Evolutionary conservation across 2,888 invertebrate genomes (phyloP).

Genomic region (Smittia sp.): DNA sequence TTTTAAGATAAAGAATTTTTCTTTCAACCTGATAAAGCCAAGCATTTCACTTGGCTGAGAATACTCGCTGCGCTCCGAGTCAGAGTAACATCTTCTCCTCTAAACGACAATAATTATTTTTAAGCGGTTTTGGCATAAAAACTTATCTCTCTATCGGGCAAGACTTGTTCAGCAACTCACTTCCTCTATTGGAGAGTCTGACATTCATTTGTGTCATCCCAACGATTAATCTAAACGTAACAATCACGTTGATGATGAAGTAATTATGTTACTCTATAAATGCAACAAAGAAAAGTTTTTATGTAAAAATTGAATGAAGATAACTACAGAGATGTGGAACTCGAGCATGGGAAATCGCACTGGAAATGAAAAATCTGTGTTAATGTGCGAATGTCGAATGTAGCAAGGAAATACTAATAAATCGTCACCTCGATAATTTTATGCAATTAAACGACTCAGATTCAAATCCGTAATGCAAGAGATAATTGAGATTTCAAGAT

Average conservation of each 20-base stretch:
- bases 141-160: not conserved
- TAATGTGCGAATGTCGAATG: not conserved
- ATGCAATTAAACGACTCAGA: not conserved
- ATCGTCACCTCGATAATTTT: conserved; percentile 5
- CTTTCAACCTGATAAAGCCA: no score
- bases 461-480: not conserved
- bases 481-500: conserved; percentile 25
- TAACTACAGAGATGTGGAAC: not conserved
- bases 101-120: not conserved
- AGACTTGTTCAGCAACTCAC: no score
- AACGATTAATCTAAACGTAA: not conserved
- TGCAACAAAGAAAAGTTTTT: not conserved
- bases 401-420: not conserved
- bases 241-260: conserved; percentile 15
- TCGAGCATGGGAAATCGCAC: not conserved
- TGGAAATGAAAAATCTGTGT: conserved; percentile 8
- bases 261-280: not conserved
- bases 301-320: not conserved
- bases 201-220: not conserved
- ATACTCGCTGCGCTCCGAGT: no score
- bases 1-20: not conserved
- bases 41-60: no score
- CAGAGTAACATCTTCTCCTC: no score
- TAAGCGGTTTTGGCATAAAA: not conserved
- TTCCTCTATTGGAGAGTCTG: no score